Conservation (phyloP, 2,797 vertebrate species). For the Sebastes itinus region DNA sequence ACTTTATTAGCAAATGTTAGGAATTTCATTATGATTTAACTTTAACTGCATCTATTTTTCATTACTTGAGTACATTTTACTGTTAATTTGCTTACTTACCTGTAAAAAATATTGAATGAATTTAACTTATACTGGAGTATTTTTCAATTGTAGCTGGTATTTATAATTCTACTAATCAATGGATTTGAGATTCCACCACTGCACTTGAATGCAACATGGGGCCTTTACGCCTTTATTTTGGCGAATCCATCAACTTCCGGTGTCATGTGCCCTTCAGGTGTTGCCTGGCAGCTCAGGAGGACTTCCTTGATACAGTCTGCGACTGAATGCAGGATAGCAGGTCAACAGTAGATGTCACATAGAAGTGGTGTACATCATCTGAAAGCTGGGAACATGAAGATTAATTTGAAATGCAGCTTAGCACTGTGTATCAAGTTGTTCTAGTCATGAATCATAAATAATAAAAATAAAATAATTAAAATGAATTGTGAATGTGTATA, state of each 20-base stretch:
- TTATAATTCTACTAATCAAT: background rate
- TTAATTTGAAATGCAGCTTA: no score
- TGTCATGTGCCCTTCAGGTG: background rate
- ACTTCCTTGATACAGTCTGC: slow-evolving; percentile 27
- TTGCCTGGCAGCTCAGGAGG: slow-evolving; percentile 22
- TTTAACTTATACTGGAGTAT: background rate
- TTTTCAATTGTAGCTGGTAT: background rate
- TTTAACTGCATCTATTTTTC: background rate
- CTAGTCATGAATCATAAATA: no score
- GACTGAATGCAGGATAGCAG: background rate
- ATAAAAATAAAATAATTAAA: no score
- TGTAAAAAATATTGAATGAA: background rate
- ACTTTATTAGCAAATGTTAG: no score
- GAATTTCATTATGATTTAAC: background rate
- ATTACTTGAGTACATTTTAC: background rate
- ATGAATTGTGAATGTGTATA: no score
- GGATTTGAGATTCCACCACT: no score
- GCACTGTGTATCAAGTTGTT: no score
- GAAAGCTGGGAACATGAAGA: no score
- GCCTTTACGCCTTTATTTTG: slow-evolving; percentile 40
- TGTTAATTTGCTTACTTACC: background rate
- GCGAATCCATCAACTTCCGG: slow-evolving; percentile 15
- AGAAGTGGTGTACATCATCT: no score
- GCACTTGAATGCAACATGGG: background rate
- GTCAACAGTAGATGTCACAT: no score